phyloP scores from a whole-genome alignment of 2,113 vertebrate genomes.

The Cyrtonyx montezumae region DNA sequence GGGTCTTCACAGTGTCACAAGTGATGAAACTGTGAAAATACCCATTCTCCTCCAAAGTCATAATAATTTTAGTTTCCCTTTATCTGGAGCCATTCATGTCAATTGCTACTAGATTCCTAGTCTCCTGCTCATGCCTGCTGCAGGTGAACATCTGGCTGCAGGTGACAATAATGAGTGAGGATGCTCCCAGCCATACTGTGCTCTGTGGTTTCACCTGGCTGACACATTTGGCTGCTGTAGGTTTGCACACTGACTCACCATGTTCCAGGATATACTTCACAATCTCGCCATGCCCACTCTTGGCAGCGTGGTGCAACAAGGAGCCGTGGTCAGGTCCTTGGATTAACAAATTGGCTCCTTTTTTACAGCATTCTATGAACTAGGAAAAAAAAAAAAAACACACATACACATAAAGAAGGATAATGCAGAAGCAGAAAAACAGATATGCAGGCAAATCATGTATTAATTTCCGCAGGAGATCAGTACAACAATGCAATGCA shows the following conservation, averaged over 20 bases:
- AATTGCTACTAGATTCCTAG: not conserved
- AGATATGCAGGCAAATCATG: not conserved
- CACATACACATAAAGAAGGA: not conserved
- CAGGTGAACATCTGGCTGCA: not conserved
- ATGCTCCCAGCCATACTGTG: not conserved
- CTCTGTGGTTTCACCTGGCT: not conserved
- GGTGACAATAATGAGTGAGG: not conserved
- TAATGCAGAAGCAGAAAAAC: not conserved
- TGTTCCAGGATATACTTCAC: conserved; percentile 92
- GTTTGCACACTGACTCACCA: conserved; percentile 77
- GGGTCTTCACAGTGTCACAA: not conserved
- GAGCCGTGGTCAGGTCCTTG: conserved; percentile 88
- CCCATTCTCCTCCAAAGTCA: not conserved
- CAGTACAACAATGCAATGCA: not conserved
- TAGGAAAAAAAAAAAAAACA: conserved; percentile 9
- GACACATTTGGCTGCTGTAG: not conserved
- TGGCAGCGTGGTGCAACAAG: conserved; percentile 89
- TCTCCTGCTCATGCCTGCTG: not conserved
- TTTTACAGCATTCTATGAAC: conserved; percentile 88
- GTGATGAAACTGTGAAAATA: not conserved
- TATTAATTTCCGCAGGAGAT: not conserved
- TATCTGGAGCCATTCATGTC: not conserved
- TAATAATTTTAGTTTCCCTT: not conserved
- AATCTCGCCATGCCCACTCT: conserved; percentile 85
- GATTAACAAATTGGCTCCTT: conserved; percentile 89